A percentile compares a stretch with the other conserved stretches of the same genome.
phyloP scores from a whole-genome alignment of 2,888 invertebrate species.

The Drosophila emarginata region DNA sequence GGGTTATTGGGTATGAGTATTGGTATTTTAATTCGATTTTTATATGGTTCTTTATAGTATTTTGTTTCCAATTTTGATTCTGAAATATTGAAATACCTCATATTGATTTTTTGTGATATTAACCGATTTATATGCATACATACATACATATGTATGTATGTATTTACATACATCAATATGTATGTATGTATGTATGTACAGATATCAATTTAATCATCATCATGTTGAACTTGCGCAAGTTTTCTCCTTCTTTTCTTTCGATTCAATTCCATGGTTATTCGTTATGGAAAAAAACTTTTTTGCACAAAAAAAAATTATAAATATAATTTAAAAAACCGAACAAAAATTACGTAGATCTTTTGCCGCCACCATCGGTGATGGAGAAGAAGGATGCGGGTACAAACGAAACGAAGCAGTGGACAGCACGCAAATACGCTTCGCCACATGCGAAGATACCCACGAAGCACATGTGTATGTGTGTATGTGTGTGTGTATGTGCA shows the following conservation, averaged over 20 bases:
- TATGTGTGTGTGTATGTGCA: background rate
- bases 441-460: constrained; percentile 35
- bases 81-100: no score
- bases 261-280: constrained; percentile 20
- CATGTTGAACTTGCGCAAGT: constrained; percentile 13
- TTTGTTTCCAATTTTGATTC: no score
- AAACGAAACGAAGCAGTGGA: constrained; percentile 35
- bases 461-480: constrained; percentile 4
- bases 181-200: no score
- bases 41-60: no score
- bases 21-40: no score
- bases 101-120: no score
- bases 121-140: no score
- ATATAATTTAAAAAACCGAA: constrained; percentile 21
- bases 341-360: constrained; percentile 67
- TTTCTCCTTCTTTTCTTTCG: background rate
- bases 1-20: no score
- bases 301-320: background rate
- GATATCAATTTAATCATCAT: background rate
- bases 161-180: no score
- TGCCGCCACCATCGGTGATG: constrained; percentile 43
- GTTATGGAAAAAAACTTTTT: constrained; percentile 33
- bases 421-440: constrained; percentile 60
- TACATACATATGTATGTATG: no score
- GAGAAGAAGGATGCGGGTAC: background rate